Conservation (phyloP, 2,797 vertebrate species). For the Eremophila alpestris region DNA sequence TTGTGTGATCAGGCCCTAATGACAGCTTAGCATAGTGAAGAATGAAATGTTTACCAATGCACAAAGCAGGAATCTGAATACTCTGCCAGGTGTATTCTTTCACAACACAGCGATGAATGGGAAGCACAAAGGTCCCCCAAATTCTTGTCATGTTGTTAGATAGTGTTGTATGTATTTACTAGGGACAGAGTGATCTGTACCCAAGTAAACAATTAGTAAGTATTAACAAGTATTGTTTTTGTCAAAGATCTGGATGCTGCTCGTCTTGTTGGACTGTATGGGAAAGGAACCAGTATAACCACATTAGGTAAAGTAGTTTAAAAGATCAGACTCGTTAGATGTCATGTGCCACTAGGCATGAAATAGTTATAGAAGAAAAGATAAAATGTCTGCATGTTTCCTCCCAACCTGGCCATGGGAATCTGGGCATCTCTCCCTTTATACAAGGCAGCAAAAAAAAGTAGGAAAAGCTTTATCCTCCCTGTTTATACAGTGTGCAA, state of each 20-base stretch:
- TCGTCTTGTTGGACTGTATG: background rate
- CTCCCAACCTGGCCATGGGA: background rate
- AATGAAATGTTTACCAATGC: background rate
- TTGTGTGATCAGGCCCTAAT: background rate
- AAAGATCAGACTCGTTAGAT: background rate
- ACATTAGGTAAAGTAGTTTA: background rate
- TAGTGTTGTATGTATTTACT: background rate
- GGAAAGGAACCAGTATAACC: background rate
- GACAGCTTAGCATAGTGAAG: background rate
- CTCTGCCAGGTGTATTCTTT: background rate
- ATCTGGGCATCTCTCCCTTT: background rate
- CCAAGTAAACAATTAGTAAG: background rate
- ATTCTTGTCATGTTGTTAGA: background rate
- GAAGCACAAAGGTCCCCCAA: background rate
- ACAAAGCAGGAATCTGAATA: background rate
- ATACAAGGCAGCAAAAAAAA: background rate
- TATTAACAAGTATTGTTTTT: background rate
- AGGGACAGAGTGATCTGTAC: background rate
- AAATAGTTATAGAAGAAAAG: background rate
- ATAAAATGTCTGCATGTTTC: background rate
- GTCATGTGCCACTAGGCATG: background rate
- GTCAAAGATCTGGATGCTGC: background rate
- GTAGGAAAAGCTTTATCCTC: background rate
- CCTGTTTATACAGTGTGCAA: background rate
- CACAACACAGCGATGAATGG: background rate